Conservation (phyloP, 2,888 invertebrate species). For the Apomyelois bistriatella region DNA sequence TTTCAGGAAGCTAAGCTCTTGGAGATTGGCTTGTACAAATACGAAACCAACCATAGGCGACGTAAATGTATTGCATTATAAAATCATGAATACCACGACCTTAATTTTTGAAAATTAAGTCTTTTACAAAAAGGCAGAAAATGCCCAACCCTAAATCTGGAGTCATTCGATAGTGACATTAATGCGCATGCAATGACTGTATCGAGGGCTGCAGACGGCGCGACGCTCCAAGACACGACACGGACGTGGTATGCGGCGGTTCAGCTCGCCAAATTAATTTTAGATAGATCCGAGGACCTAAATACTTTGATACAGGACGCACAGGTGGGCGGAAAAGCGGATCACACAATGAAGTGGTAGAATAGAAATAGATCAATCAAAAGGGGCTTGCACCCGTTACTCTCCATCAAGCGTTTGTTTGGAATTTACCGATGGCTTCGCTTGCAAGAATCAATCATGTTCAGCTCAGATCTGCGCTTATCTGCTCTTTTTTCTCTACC, state of each 20-base stretch:
- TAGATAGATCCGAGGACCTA: conserved; percentile 3
- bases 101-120: neutral
- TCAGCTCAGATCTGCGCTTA: too few species aligned
- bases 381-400: too few species aligned
- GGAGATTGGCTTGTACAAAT: too few species aligned
- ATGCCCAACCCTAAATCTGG: neutral
- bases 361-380: neutral
- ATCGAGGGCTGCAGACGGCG: conserved; percentile 5
- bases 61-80: too few species aligned
- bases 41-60: too few species aligned
- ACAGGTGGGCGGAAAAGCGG: neutral
- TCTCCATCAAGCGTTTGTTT: too few species aligned
- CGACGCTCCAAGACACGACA: conserved; percentile 8
- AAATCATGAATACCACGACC: too few species aligned
- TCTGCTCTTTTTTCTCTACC: too few species aligned
- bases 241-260: neutral
- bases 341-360: neutral
- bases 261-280: conserved; percentile 2
- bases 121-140: neutral
- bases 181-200: neutral
- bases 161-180: conserved; percentile 1
- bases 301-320: neutral
- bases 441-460: too few species aligned
- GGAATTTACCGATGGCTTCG: too few species aligned
- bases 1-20: too few species aligned